Base-by-base conservation (phyloP, 2,113 vertebrate species). In the Anhinga anhinga region DNA sequence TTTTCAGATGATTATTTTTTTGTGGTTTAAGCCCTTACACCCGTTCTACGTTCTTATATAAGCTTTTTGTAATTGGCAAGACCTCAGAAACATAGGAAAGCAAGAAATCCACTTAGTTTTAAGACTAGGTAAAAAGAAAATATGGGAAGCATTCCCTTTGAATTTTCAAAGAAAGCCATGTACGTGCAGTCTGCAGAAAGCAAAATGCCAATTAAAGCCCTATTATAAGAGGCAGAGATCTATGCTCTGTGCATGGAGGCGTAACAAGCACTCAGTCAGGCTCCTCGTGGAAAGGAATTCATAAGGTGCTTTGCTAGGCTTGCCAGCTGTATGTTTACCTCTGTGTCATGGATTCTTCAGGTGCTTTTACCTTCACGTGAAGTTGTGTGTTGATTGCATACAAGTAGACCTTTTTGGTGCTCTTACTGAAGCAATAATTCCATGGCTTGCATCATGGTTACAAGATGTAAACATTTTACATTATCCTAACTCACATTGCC, bases 221-320 rank as follows among this genome's bases (percentile, higher is more conserved):
- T 70, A 5, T 38, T 61, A 8, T 38, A 59, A 55, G 66, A 69
- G 42, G 19, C 59, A 81, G 44, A 92, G 61, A 36, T 36, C 49
- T 82, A 1, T 66, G 53, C n/a, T 73, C 2, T 19, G 45, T 1
- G 0, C 6, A 2, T 17, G 53, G 30, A 66, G 38, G 14, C 2
- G 5, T 66, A 21, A 34, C 58, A 63, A 63, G 44, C 19, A 15
- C 16, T 73, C 15, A 5, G 20, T 47, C 29, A 67, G 17, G 36
- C 11, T 78, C 18, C 38, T 67, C 0, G 0, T 32, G 19, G 50
- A 55, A 20, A 79, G 44, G 62, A 74, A 53, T 63, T 67, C 27
- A 27, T 3, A 44, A 59, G 52, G 4, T 74, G 22, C 29, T 2
- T 58, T 74, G n/a, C 50, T 67, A 53, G 30, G 62, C 14, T 27